These are phyloP conservation scores for Platycheirus albimanus DNA, from an alignment of 2,888 invertebrate species.

Conservation along the genomic window DNA sequence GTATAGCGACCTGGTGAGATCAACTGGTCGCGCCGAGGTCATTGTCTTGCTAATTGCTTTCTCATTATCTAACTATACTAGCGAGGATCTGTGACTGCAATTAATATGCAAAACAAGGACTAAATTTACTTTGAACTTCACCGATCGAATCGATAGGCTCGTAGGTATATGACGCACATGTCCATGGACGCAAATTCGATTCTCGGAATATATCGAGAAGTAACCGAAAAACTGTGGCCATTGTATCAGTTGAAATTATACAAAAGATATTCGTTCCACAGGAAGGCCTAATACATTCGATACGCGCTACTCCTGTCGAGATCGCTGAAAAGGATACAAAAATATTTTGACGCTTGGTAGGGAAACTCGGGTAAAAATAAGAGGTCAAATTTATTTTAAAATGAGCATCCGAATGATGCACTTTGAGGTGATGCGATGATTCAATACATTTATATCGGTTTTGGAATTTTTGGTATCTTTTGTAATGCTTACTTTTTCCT, in stretches of 20 bases:
- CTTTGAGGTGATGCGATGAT: constrained; percentile 46
- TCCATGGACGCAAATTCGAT: constrained; percentile 15
- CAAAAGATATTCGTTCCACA: constrained; percentile 20
- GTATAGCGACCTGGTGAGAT: constrained; percentile 25
- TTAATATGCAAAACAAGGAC: constrained; percentile 59
- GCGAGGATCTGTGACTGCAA: constrained; percentile 42
- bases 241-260: constrained; percentile 8
- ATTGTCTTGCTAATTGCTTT: constrained; percentile 53
- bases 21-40: constrained; percentile 39
- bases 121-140: constrained; percentile 41
- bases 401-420: constrained; percentile 23
- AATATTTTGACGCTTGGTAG: constrained; percentile 55
- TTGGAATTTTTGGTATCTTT: constrained; percentile 49
- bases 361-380: not conserved
- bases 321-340: constrained; percentile 37
- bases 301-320: constrained; percentile 62
- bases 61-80: constrained; percentile 61
- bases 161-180: constrained; percentile 49
- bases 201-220: constrained; percentile 26
- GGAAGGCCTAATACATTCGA: not conserved
- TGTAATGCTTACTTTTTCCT: constrained; percentile 38
- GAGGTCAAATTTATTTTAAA: not conserved
- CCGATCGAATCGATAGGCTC: constrained; percentile 31
- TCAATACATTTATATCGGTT: constrained; percentile 46
- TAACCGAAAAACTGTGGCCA: constrained; percentile 29